A percentile compares a stretch with the other conserved stretches of the same genome.
Evolutionary conservation across 2,888 invertebrate species (phyloP).

Genomic region (Pinctada fucata): DNA sequence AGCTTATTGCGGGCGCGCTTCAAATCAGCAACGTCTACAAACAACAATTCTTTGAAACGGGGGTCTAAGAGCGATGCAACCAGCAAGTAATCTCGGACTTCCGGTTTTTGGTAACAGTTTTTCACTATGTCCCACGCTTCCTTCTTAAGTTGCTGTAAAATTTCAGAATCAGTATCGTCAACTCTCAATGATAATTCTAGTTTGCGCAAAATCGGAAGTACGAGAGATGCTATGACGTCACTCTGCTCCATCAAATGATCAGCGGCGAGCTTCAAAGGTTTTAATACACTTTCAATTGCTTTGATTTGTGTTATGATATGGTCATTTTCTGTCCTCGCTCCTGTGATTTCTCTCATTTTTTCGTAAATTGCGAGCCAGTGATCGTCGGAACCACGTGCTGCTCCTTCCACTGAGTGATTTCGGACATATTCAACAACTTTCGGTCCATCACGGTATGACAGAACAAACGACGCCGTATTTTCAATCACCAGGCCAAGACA

Average conservation of each 20-base stretch:
- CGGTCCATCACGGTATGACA: neutral
- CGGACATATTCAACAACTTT: neutral
- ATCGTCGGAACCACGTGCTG: neutral
- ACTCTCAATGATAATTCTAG: constrained; percentile 40
- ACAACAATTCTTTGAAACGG: constrained; percentile 48
- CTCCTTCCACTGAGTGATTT: neutral
- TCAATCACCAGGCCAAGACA: neutral
- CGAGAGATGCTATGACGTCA: constrained; percentile 41
- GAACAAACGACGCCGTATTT: neutral
- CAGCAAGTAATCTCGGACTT: constrained; percentile 41
- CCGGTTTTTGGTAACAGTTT: constrained; percentile 27
- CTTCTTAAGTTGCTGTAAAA: constrained; percentile 36
- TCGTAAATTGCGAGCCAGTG: neutral
- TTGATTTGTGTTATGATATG: neutral
- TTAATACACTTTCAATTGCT: constrained; percentile 36
- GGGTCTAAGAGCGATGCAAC: constrained; percentile 49
- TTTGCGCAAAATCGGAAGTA: constrained; percentile 50
- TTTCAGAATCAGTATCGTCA: constrained; percentile 34
- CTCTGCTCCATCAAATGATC: constrained; percentile 42
- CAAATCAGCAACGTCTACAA: constrained; percentile 43
- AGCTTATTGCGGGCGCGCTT: constrained; percentile 40
- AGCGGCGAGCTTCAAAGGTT: constrained; percentile 41
- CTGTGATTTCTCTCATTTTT: neutral
- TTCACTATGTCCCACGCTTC: constrained; percentile 33
- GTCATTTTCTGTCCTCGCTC: neutral